Conservation (phyloP, 2,888 invertebrate genomes). For the Andricus quercusramuli region DNA sequence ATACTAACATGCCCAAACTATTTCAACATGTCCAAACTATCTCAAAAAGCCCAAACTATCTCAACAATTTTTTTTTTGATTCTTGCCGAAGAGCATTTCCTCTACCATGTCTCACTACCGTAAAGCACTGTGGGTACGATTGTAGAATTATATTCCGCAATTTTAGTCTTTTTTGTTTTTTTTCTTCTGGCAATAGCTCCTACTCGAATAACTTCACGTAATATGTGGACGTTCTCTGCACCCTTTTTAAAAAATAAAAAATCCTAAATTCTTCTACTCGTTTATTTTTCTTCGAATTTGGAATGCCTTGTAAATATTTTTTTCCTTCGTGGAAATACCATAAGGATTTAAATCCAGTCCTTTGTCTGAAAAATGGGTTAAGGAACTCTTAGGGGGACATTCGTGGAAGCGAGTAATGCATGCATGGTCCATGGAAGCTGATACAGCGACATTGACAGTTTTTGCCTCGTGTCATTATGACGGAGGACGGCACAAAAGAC, state of each 20-base stretch:
- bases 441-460: slow-evolving; percentile 68
- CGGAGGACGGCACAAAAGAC: slow-evolving; percentile 67
- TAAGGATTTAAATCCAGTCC: slow-evolving; percentile 23
- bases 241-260: background rate
- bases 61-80: no score
- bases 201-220: no score
- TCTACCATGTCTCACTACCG: no score
- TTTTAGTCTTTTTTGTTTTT: no score
- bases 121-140: no score
- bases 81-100: no score
- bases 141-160: no score
- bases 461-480: slow-evolving; percentile 68
- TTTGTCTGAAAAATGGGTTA: slow-evolving; percentile 1
- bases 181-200: no score
- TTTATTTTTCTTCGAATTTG: background rate
- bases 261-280: background rate
- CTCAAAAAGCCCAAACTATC: no score
- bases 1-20: no score
- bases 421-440: slow-evolving; percentile 66
- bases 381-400: slow-evolving; percentile 33
- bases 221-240: no score
- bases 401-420: slow-evolving; percentile 29
- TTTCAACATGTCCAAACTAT: no score
- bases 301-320: background rate
- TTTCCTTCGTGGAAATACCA: background rate